Percentiles rank a stretch among this genome's conserved stretches.
phyloP scores from a whole-genome alignment of 2,888 invertebrate genomes.

The Linyphia triangularis region DNA sequence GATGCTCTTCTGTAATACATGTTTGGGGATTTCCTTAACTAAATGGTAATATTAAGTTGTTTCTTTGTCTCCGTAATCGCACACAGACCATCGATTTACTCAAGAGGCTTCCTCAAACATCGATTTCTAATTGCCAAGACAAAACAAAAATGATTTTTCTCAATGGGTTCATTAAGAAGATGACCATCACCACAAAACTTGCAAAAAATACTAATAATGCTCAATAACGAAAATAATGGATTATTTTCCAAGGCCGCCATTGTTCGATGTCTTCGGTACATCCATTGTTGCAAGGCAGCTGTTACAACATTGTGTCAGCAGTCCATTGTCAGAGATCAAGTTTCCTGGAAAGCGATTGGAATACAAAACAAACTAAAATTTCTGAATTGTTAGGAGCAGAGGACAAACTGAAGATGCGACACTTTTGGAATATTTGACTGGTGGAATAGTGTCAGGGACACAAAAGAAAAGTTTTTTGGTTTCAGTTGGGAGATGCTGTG shows the following conservation, averaged over 20 bases:
- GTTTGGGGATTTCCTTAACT: slow-evolving; percentile 19
- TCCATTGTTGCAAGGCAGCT: slow-evolving; percentile 60
- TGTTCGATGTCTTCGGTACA: slow-evolving; percentile 53
- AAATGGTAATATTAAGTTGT: slow-evolving; percentile 12
- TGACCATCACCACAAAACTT: neutral
- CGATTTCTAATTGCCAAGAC: slow-evolving; percentile 13
- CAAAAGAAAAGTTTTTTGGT: neutral
- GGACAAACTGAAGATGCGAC: slow-evolving; percentile 56
- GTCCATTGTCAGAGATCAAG: slow-evolving; percentile 58
- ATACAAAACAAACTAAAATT: slow-evolving; percentile 64
- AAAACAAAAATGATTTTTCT: slow-evolving; percentile 5
- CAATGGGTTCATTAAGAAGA: neutral
- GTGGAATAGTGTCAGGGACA: slow-evolving; percentile 56
- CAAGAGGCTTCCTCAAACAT: slow-evolving; percentile 15
- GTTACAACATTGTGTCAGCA: slow-evolving; percentile 72
- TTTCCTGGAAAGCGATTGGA: slow-evolving; percentile 65
- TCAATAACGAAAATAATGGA: slow-evolving; percentile 71
- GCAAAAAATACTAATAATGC: slow-evolving; percentile 27
- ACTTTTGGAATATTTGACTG: neutral
- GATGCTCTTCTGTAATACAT: neutral
- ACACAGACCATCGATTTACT: neutral
- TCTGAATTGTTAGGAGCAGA: slow-evolving; percentile 27
- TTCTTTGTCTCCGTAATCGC: slow-evolving; percentile 31
- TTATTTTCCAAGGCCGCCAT: slow-evolving; percentile 67
- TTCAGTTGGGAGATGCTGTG: slow-evolving; percentile 10